A percentile compares a stretch with the other conserved stretches of the same genome.
These are phyloP conservation scores for Steromphala cineraria DNA, from an alignment of 2,888 invertebrate genomes.

Conservation along the genomic window DNA sequence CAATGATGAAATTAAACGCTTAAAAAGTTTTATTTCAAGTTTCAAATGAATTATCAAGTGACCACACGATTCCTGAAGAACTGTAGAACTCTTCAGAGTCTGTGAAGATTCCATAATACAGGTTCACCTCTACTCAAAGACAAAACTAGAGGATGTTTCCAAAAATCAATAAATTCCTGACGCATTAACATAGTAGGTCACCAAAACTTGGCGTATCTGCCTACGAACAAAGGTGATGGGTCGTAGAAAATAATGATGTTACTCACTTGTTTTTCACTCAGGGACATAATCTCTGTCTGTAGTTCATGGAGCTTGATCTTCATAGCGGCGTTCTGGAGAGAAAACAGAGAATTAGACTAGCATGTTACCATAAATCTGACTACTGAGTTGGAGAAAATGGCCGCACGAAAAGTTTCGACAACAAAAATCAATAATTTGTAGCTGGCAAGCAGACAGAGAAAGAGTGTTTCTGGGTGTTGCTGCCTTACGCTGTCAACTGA, in stretches of 20 bases:
- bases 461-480: slow-evolving; percentile 23
- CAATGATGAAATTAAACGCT: no score
- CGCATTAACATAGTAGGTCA: slow-evolving; percentile 37
- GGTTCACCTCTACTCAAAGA: slow-evolving; percentile 11
- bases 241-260: background rate
- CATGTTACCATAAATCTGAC: slow-evolving; percentile 30
- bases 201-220: slow-evolving; percentile 10
- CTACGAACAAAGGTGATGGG: slow-evolving; percentile 8
- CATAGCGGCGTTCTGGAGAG: slow-evolving; percentile 56
- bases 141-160: slow-evolving; percentile 5
- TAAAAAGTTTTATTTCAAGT: no score
- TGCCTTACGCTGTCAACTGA: slow-evolving; percentile 5
- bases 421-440: slow-evolving; percentile 63
- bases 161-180: slow-evolving; percentile 24
- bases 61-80: no score
- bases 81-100: no score
- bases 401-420: slow-evolving; percentile 56
- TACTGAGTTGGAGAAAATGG: slow-evolving; percentile 41
- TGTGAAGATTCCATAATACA: background rate
- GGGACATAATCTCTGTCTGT: slow-evolving; percentile 67
- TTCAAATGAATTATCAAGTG: no score
- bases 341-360: background rate
- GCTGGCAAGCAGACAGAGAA: slow-evolving; percentile 7
- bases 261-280: slow-evolving; percentile 70
- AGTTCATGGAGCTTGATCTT: slow-evolving; percentile 62